Base-by-base conservation (phyloP, 2,888 invertebrate genomes). In the Petrolisthes manimaculis region DNA sequence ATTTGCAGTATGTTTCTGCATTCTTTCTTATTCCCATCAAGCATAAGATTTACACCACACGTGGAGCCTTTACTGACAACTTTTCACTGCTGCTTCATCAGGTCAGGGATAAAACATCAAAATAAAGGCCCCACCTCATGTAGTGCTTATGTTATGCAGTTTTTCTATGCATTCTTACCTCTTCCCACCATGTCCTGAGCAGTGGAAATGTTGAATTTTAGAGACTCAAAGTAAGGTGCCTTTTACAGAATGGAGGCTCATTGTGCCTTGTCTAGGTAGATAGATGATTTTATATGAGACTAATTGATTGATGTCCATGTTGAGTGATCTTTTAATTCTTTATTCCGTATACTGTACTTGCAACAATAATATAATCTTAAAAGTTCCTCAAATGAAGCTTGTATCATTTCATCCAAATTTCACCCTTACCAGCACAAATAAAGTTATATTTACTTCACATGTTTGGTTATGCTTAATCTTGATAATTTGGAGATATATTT, bases 141-240 rank as follows among this genome's bases (percentile, higher is more conserved):
- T 37, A 37, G 37, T 37, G 37, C 37, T 37, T 37, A 37, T 37
- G 37, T 37, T 37, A 37, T 37, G 37, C 37, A 37, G 37, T 37
- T 37, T 37, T 37, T 37, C 37, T 37, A 37, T 37, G 37, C 37
- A 37, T 37, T 37, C 37, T 37, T 37, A 37, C 37, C 37, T 37
- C 37, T 37, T 37, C 37, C 37, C 37, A 37, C 37, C 37, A 37
- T 37, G 37, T 37, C 37, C 37, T 37, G 37, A 37, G 37, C 37
- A 37, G 37, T 37, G 37, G 37, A 37, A 37, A 37, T 61, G 18
- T 9, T 9, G 61, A 12, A 12, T 12, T 12, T 61, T 18, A 61
- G 61, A n/a, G 71, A 71, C 71, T 71, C 71, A 71, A 71, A 71
- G n/a, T n/a, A 71, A 71, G 71, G 71, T 71, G 71, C 71, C 71